phyloP scores from a whole-genome alignment of 2,888 invertebrate species.

The Hoplodrina ambigua region DNA sequence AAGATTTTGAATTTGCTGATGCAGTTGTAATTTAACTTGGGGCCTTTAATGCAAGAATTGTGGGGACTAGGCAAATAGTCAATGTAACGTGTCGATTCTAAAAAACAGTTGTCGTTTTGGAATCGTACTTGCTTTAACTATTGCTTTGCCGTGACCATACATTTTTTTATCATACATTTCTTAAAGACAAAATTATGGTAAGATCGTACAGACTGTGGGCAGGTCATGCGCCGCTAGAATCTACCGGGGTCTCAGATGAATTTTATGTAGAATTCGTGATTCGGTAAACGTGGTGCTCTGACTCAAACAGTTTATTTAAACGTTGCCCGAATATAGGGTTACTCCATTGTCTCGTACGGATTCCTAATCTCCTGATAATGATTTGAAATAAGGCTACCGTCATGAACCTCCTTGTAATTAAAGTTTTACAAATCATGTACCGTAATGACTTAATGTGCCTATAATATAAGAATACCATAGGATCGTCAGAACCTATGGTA shows the following conservation, averaged over 20 bases:
- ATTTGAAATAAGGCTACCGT: too few relatives aligned
- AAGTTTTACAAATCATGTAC: not conserved
- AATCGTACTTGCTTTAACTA: not conserved
- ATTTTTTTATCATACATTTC: not conserved
- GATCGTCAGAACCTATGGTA: too few relatives aligned
- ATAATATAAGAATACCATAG: too few relatives aligned
- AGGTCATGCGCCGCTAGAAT: constrained; percentile 20
- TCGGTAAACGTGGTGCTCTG: constrained; percentile 19
- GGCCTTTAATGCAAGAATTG: constrained; percentile 17
- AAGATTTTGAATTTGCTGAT: constrained; percentile 49
- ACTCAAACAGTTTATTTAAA: constrained; percentile 15
- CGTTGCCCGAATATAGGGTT: not conserved
- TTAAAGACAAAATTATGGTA: not conserved
- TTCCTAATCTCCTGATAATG: not conserved
- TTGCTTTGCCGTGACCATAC: not conserved
- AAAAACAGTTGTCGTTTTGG: not conserved
- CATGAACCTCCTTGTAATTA: too few relatives aligned
- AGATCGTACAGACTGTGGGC: not conserved
- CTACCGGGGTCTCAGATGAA: constrained; percentile 12
- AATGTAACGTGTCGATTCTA: not conserved
- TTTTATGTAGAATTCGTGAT: constrained; percentile 43
- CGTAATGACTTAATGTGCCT: too few relatives aligned
- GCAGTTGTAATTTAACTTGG: constrained; percentile 45
- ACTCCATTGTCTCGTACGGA: not conserved
- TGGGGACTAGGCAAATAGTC: not conserved